Percentiles rank a stretch among this genome's conserved stretches.
These are phyloP conservation scores for Phrynosoma platyrhinos DNA, from an alignment of 2,113 vertebrate genomes.

Conservation along the genomic window DNA sequence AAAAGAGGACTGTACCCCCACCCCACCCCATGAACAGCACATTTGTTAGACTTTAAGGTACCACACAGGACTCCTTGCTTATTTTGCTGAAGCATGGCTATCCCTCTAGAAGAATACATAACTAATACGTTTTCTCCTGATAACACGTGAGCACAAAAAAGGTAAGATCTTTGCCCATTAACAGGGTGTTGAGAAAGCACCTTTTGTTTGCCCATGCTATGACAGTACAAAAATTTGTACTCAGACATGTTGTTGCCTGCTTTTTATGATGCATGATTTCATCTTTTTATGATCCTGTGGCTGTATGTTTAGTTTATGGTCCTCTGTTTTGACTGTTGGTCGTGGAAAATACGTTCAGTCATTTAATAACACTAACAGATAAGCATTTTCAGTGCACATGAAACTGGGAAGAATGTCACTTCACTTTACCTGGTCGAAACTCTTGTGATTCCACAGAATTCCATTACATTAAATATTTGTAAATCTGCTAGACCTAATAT, in stretches of 20 bases:
- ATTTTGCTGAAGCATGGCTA: not conserved
- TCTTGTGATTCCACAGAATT: not conserved
- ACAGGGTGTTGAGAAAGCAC: not conserved
- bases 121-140: not conserved
- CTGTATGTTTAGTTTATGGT: not conserved
- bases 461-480: not conserved
- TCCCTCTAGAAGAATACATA: not conserved
- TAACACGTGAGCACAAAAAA: not conserved
- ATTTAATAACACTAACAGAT: not conserved
- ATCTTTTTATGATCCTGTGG: constrained; percentile 3
- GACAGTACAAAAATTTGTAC: not conserved
- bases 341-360: not conserved
- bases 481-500: not conserved
- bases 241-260: not conserved
- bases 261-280: constrained; percentile 12
- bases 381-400: not conserved
- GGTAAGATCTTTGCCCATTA: not conserved
- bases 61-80: not conserved
- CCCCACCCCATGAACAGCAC: too few species aligned
- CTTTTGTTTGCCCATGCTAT: not conserved
- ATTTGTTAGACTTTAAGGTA: too few species aligned
- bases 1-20: too few species aligned
- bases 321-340: not conserved
- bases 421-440: not conserved
- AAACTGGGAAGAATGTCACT: not conserved